Evolutionary conservation across 2,113 vertebrate species (phyloP).

Genomic region (Pomatostomus ruficeps): DNA sequence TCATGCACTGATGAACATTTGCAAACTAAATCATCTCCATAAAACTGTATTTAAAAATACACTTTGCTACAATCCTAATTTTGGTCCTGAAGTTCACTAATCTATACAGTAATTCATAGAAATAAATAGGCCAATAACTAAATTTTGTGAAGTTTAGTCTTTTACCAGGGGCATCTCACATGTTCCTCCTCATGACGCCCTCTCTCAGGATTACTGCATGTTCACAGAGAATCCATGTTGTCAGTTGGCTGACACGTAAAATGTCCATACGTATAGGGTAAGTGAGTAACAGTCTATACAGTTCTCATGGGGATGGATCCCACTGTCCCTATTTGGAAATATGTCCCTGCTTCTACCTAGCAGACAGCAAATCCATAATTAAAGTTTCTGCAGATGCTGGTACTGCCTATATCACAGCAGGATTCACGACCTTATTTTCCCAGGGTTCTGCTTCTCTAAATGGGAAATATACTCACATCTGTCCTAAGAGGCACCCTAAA

Average conservation of each 20-base stretch:
- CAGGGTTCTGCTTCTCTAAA: neutral
- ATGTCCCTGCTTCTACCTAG: neutral
- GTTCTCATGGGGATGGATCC: neutral
- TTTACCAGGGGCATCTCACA: neutral
- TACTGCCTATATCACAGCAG: neutral
- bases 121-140: neutral
- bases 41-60: neutral
- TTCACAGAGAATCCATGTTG: rapidly evolving
- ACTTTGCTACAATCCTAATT: neutral
- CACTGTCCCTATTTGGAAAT: neutral
- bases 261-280: neutral
- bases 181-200: neutral
- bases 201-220: neutral
- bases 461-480: neutral
- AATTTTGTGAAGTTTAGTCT: neutral
- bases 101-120: neutral
- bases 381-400: neutral
- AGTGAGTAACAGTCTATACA: neutral
- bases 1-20: neutral
- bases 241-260: neutral
- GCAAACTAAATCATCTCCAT: neutral
- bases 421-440: neutral
- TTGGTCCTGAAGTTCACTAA: neutral
- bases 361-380: neutral
- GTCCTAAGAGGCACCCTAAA: neutral